A percentile compares a stretch with the other conserved stretches of the same genome.
phyloP scores from a whole-genome alignment of 1,140 invertebrate species.

The Plutomurus gul region DNA sequence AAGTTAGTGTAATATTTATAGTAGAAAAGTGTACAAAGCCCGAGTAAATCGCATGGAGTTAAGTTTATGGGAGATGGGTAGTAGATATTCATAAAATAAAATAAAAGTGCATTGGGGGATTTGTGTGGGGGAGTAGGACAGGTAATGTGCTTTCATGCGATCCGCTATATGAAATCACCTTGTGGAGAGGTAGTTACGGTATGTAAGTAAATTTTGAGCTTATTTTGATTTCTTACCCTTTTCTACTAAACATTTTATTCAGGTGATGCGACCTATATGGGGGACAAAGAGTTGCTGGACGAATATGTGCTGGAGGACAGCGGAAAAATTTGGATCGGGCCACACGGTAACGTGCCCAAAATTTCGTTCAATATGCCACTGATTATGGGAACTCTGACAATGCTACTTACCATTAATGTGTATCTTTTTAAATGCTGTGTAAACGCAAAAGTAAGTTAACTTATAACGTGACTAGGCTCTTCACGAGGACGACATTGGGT shows the following conservation, averaged over 20 bases:
- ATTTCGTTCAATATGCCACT: too few relatives aligned
- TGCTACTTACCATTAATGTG: too few relatives aligned
- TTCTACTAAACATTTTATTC: slow-evolving; percentile 26
- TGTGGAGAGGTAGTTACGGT: too few relatives aligned
- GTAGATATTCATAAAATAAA: not conserved
- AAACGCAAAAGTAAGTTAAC: too few relatives aligned
- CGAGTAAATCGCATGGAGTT: not conserved
- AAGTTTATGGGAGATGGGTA: not conserved
- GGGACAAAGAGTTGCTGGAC: slow-evolving; percentile 65
- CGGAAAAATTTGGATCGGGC: slow-evolving; percentile 77
- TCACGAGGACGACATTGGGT: slow-evolving; percentile 73
- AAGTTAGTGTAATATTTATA: too few relatives aligned
- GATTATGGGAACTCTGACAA: too few relatives aligned
- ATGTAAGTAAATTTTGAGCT: not conserved
- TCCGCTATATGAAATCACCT: too few relatives aligned
- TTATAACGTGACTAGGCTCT: too few relatives aligned
- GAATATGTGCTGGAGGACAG: slow-evolving; percentile 76
- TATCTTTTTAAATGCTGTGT: too few relatives aligned
- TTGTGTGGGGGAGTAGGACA: too few relatives aligned
- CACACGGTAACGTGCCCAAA: too few relatives aligned
- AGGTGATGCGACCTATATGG: slow-evolving; percentile 71
- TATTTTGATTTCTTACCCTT: slow-evolving; percentile 28
- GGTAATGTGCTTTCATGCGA: too few relatives aligned
- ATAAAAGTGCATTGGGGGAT: not conserved
- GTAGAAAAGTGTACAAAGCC: not conserved